Evolutionary conservation across 2,888 invertebrate species (phyloP).

Genomic region (Machimus rusticus): DNA sequence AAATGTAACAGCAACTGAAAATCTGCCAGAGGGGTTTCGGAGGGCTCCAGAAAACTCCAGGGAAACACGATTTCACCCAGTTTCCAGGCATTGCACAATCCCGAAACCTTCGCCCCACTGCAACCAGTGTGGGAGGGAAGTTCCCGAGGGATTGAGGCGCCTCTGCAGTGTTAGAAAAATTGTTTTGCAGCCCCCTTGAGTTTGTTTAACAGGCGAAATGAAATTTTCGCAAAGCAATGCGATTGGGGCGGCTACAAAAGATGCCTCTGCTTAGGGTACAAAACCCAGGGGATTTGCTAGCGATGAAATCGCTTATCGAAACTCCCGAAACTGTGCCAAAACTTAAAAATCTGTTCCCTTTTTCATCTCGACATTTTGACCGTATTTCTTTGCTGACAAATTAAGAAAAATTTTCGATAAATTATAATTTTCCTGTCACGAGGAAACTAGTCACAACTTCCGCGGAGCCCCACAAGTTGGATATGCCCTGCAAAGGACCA

Average conservation of each 20-base stretch:
- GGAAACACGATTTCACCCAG: constrained; percentile 8
- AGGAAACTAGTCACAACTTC: constrained; percentile 11
- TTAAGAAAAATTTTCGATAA: constrained; percentile 16
- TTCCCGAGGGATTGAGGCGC: background rate
- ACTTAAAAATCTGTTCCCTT: background rate
- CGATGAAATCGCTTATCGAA: background rate
- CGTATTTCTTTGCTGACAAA: background rate
- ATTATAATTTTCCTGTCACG: constrained; percentile 13
- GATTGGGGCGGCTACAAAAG: background rate
- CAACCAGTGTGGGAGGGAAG: background rate
- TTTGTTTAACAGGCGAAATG: background rate
- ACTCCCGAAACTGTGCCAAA: background rate
- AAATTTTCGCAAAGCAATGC: background rate
- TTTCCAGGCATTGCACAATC: constrained; percentile 1
- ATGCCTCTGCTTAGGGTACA: background rate
- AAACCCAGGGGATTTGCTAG: background rate
- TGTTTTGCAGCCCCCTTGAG: background rate
- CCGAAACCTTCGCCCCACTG: background rate
- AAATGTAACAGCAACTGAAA: constrained; percentile 5
- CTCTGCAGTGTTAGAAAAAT: background rate
- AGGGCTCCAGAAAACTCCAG: background rate
- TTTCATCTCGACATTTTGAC: background rate
- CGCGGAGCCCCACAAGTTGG: background rate
- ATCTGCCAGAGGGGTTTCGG: background rate
- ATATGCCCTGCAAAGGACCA: background rate